Base-by-base conservation (phyloP, 2,888 invertebrate species). In the Limnephilus lunatus region DNA sequence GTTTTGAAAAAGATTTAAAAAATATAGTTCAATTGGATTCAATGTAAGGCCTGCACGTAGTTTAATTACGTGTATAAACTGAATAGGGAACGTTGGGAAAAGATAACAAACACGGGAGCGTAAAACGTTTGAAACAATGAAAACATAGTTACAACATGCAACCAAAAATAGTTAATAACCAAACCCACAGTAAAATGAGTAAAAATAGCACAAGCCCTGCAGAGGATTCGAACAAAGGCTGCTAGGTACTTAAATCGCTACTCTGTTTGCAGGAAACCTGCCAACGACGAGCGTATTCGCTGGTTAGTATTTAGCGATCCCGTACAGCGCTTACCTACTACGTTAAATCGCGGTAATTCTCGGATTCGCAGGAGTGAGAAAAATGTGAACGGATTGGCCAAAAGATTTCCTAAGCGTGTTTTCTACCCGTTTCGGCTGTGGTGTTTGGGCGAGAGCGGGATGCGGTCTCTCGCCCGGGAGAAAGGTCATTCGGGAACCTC, bases 401-500 rank as follows among this genome's bases (percentile, higher is more conserved):
- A 30, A 30, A 87, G 87, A 87, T 87, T 87, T 87, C 53, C 32
- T 68, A 87, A 87, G 53, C 86, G 44, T 68, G 48, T 87, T 87
- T n/a, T 87, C 35, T 53, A 14, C 87, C 87, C 31, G 30, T 87
- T 87, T 31, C 30, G 87, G 9, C 2, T 35, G 32, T 12, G 68
- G 3, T 1, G 15, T 19, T 53, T 32, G 53, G 15, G 87, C 80
- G 81, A 86, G 80, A 53, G 81, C 88, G 68, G 68, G 35, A 85
- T 53, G 35, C 88, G 68, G 68, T 48, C 44, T 35, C 82, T 68
- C 91, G 81, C 91, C 81, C 89, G 92, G 53, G 91, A 90, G 92
- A 89, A 19, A 30, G 53, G 53, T 19, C 31, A 85, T 92, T 91
- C 88, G 92, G 89, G 93, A 91, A 92, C 93, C 92, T 85, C 92